These are phyloP conservation scores for Drosophila repletoides DNA, from an alignment of 1,140 invertebrate genomes.

Conservation along the genomic window DNA sequence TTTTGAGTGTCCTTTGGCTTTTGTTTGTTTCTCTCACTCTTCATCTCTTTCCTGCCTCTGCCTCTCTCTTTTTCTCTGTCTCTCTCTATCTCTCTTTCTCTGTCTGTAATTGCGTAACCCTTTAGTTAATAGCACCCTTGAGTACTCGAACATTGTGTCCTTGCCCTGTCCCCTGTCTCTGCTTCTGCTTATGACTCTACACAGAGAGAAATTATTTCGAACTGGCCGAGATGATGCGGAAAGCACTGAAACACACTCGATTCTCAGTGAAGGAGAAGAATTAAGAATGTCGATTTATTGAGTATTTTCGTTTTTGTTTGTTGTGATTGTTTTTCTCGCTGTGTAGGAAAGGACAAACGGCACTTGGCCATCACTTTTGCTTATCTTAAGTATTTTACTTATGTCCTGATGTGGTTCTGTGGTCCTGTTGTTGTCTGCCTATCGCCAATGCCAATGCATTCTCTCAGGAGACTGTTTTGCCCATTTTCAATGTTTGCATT, in stretches of 20 bases:
- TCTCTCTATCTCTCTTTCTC: constrained; percentile 1
- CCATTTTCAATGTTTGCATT: constrained; percentile 57
- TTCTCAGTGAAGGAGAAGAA: too few relatives aligned
- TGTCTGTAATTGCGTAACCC: constrained; percentile 80
- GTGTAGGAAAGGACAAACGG: neutral
- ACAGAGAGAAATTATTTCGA: constrained; percentile 20
- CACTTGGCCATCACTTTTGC: constrained; percentile 68
- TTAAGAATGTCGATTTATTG: too few relatives aligned
- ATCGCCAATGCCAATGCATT: constrained; percentile 23
- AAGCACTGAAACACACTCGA: too few relatives aligned
- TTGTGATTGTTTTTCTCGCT: too few relatives aligned
- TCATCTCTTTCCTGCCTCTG: constrained; percentile 5
- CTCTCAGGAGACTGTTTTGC: constrained; percentile 39
- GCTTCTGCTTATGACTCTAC: neutral
- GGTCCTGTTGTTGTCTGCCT: constrained; percentile 15
- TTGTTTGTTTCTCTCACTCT: constrained; percentile 42
- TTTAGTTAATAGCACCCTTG: constrained; percentile 81
- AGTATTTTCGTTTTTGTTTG: too few relatives aligned
- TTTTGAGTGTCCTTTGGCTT: constrained; percentile 64
- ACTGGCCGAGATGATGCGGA: constrained; percentile 9
- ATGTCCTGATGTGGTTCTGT: constrained; percentile 49
- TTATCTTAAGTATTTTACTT: constrained; percentile 80
- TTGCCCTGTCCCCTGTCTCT: constrained; percentile 17
- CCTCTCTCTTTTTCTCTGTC: neutral
- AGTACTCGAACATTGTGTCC: constrained; percentile 60